Conservation (phyloP, 1,140 invertebrate genomes). For the Spodoptera frugiperda region DNA sequence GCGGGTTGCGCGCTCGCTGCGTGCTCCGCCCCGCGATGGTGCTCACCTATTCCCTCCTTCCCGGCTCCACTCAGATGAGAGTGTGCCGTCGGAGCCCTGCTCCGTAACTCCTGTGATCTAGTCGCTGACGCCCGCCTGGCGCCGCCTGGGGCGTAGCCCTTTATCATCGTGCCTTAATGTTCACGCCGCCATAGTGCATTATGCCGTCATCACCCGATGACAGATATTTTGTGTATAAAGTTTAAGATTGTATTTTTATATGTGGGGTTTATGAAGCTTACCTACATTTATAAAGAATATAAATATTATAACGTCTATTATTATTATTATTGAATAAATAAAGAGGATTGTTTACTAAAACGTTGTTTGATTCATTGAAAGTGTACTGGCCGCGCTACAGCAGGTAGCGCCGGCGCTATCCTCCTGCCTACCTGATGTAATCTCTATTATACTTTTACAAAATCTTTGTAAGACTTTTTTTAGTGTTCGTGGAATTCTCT, state of each 20-base stretch:
- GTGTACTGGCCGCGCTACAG: slow-evolving; percentile 21
- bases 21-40: slow-evolving; percentile 70
- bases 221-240: slow-evolving; percentile 83
- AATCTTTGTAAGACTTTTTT: slow-evolving; percentile 14
- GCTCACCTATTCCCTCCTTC: slow-evolving; percentile 68
- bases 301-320: slow-evolving; percentile 76
- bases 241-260: slow-evolving; percentile 84
- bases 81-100: slow-evolving; percentile 67
- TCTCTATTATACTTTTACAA: slow-evolving; percentile 42
- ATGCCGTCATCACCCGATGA: slow-evolving; percentile 75
- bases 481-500: slow-evolving; percentile 2
- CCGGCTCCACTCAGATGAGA: slow-evolving; percentile 80
- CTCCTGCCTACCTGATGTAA: slow-evolving; percentile 64
- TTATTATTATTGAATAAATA: slow-evolving; percentile 79
- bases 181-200: slow-evolving; percentile 84
- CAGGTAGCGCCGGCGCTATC: slow-evolving; percentile 80
- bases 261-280: slow-evolving; percentile 81
- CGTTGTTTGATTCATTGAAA: slow-evolving; percentile 58
- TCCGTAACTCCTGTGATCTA: slow-evolving; percentile 81
- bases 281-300: slow-evolving; percentile 81
- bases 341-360: slow-evolving; percentile 81
- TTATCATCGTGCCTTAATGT: slow-evolving; percentile 81
- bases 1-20: slow-evolving; percentile 70
- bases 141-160: slow-evolving; percentile 83
- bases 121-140: slow-evolving; percentile 82